Evolutionary conservation across 2,888 invertebrate species (phyloP).

Genomic region (Drosophila aldrichi): DNA sequence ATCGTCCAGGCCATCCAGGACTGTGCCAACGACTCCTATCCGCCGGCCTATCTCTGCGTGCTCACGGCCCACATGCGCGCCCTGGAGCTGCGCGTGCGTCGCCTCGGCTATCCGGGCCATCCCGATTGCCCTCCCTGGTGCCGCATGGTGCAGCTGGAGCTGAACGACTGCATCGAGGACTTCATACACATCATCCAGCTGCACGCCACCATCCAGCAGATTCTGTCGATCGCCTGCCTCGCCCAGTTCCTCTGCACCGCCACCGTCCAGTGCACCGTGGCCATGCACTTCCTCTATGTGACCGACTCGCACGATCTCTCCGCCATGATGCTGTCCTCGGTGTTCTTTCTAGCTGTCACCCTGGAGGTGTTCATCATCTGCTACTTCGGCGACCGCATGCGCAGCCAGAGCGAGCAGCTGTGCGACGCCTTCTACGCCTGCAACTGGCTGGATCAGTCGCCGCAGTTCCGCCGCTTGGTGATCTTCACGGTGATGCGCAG

Average conservation of each 20-base stretch:
- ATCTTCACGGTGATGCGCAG: slow-evolving; percentile 86
- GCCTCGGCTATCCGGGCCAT: slow-evolving; percentile 55
- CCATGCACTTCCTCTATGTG: slow-evolving; percentile 86
- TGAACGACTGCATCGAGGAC: slow-evolving; percentile 77
- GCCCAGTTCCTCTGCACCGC: slow-evolving; percentile 87
- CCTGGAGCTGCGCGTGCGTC: slow-evolving; percentile 71
- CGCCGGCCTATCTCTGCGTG: slow-evolving; percentile 78
- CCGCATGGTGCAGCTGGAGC: slow-evolving; percentile 41
- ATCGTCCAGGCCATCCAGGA: slow-evolving; percentile 79
- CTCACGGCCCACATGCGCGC: slow-evolving; percentile 80
- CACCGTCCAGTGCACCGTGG: slow-evolving; percentile 83
- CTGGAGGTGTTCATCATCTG: slow-evolving; percentile 87
- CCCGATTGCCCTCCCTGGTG: background rate
- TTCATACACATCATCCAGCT: slow-evolving; percentile 82
- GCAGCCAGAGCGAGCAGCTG: slow-evolving; percentile 86
- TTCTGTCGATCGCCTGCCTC: slow-evolving; percentile 86
- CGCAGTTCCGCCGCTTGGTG: slow-evolving; percentile 85
- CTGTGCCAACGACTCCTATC: slow-evolving; percentile 83
- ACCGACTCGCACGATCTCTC: slow-evolving; percentile 74
- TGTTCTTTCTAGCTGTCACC: slow-evolving; percentile 86
- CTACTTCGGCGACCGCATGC: slow-evolving; percentile 87
- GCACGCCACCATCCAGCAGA: slow-evolving; percentile 85
- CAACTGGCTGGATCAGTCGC: slow-evolving; percentile 87
- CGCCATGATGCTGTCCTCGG: slow-evolving; percentile 73
- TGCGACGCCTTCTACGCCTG: slow-evolving; percentile 86